A percentile compares a stretch with the other conserved stretches of the same genome.
Evolutionary conservation across 2,797 vertebrate genomes (phyloP).

Genomic region (Oreochromis mossambicus): DNA sequence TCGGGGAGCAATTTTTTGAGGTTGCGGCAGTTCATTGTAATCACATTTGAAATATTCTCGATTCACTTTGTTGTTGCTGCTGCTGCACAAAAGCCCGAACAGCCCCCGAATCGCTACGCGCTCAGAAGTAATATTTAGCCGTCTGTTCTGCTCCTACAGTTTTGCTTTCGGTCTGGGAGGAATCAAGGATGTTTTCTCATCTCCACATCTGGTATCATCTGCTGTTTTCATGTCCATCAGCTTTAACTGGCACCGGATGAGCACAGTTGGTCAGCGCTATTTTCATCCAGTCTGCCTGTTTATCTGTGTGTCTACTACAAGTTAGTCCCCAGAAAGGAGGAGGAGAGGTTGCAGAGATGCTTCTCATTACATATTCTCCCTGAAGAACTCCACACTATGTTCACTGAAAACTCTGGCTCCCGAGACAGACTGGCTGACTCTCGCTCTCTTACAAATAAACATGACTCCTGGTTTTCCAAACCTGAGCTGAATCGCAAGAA

Average conservation of each 20-base stretch:
- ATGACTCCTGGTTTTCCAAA: conserved; percentile 50
- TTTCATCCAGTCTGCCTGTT: conserved; percentile 39
- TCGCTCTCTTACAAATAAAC: conserved; percentile 57
- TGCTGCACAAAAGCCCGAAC: background rate
- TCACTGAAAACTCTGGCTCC: conserved; percentile 55
- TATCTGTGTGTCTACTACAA: conserved; percentile 38
- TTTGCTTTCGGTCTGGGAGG: conserved; percentile 4
- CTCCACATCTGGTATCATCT: conserved; percentile 32
- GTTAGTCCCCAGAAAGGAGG: conserved; percentile 46
- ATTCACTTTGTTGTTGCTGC: background rate
- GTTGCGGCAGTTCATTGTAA: background rate
- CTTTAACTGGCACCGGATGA: conserved; percentile 31
- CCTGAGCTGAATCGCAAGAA: conserved; percentile 58
- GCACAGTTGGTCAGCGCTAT: conserved; percentile 37
- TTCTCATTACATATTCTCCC: conserved; percentile 69
- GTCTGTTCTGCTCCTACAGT: background rate
- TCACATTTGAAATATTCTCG: background rate
- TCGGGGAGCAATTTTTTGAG: background rate
- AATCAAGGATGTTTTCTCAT: background rate
- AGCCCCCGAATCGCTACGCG: background rate
- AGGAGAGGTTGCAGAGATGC: conserved; percentile 45
- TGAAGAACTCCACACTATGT: conserved; percentile 60
- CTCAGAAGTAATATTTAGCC: background rate
- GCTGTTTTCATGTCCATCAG: conserved; percentile 21
- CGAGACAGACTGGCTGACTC: conserved; percentile 45